Base-by-base conservation (phyloP, 2,888 invertebrate genomes). In the Eremobia ochroleuca region DNA sequence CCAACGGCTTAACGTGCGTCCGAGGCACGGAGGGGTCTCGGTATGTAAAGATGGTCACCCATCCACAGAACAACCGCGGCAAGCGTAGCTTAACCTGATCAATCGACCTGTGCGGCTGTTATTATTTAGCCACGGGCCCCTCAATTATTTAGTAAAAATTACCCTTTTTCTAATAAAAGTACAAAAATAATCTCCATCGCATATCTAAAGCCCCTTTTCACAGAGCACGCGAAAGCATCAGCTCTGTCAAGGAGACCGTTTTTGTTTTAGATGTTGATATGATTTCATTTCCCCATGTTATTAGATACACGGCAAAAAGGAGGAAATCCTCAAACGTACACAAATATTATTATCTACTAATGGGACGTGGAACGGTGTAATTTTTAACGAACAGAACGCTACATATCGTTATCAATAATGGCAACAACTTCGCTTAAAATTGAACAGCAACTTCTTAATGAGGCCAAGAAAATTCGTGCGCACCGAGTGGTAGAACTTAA, bases 371-470 rank as follows among this genome's bases (percentile, higher is more conserved):
- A 61, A 43, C 66, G 55, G 58, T 81, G 79, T 87, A 80, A 85
- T 88, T 87, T 86, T 87, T 86, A 87, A 89, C 85, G 85, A 88
- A 87, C 78, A 89, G 84, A 87, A 88, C 87, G 85, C 86, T 88
- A 91, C 90, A 92, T 93, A 92, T 93, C 92, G 91, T 94, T 92
- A 92, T 92, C 93, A 94, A 94, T 95, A 94, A 95, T 94, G 91
- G 93, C 91, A 90, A 93, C 92, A 93, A 94, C 92, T 94, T 92
- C 85, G 87, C 90, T 91, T 90, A 92, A 94, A 93, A 94, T 94
- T 94, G 89, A 93, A 92, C 93, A 87, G 90, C 90, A 94, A 95
- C 92, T 95, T 94, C 95, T 93, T 96, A 96, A 96, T 96, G 96
- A 96, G 94, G 93, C 93, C 94, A 93, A 94, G 95, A 94, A 95